A percentile compares a stretch with the other conserved stretches of the same genome.
Evolutionary conservation across 2,888 invertebrate species (phyloP).

Genomic region (Microctonus aethiopoides): DNA sequence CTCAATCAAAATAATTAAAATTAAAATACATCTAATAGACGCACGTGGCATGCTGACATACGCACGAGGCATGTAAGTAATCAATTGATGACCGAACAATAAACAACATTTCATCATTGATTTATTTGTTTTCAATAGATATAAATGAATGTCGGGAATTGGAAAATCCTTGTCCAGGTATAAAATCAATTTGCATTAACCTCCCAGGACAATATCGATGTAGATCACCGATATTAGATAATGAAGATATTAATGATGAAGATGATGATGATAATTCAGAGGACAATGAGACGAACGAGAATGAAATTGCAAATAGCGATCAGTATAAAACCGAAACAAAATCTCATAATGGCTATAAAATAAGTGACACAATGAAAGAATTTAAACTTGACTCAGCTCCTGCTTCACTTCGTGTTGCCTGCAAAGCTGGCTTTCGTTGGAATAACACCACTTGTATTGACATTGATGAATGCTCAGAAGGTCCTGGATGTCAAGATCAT

Average conservation of each 20-base stretch:
- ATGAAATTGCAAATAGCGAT: slow-evolving; percentile 1
- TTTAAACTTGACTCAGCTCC: not conserved
- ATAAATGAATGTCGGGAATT: slow-evolving; percentile 69
- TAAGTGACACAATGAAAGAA: not conserved
- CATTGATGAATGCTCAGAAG: slow-evolving; percentile 70
- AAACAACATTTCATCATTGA: too few species aligned
- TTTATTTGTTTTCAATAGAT: slow-evolving; percentile 65
- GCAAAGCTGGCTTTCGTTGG: slow-evolving; percentile 51
- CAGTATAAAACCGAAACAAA: not conserved
- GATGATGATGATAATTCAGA: not conserved
- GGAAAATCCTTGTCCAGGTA: slow-evolving; percentile 66
- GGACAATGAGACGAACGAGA: slow-evolving; percentile 20
- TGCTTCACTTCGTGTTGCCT: slow-evolving; percentile 39
- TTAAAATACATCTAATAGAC: slow-evolving; percentile 17
- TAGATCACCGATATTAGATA: slow-evolving; percentile 28
- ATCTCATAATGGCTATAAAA: not conserved
- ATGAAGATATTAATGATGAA: not conserved
- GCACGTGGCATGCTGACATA: slow-evolving; percentile 33
- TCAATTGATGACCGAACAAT: not conserved
- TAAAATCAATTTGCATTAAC: slow-evolving; percentile 75
- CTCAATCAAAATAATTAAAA: not conserved
- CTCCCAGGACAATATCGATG: slow-evolving; percentile 77
- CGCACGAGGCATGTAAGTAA: slow-evolving; percentile 37
- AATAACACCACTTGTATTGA: slow-evolving; percentile 67
- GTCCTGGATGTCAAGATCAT: slow-evolving; percentile 58